Evolutionary conservation across 2,797 vertebrate genomes (phyloP).

Genomic region (Dendrocincla fuliginosa): DNA sequence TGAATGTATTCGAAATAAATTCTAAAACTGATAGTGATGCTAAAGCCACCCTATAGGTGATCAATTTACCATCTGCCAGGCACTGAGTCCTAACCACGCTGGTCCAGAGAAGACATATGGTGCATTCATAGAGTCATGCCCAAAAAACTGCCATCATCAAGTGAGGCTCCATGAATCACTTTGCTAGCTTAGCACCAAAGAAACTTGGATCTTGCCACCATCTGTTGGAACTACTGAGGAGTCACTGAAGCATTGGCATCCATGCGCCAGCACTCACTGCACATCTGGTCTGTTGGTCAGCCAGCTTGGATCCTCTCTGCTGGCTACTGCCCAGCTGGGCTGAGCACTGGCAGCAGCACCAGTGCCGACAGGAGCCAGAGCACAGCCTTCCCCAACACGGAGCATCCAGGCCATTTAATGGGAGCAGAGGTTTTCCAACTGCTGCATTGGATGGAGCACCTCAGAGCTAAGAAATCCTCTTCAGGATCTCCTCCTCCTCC

Average conservation of each 20-base stretch:
- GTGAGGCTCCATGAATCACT: conserved; percentile 69
- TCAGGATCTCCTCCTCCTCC: background rate
- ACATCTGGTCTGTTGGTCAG: conserved; percentile 64
- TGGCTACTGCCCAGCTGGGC: conserved; percentile 59
- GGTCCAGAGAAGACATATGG: conserved; percentile 70
- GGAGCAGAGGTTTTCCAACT: conserved; percentile 5
- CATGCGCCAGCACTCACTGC: conserved; percentile 49
- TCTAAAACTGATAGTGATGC: conserved; percentile 49
- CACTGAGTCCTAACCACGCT: conserved; percentile 52
- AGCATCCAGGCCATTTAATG: background rate
- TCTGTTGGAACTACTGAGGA: conserved; percentile 62
- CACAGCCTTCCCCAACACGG: background rate
- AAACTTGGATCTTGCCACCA: conserved; percentile 64
- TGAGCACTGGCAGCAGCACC: conserved; percentile 48
- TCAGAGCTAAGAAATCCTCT: background rate
- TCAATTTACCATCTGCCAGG: conserved; percentile 67
- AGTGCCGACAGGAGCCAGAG: background rate
- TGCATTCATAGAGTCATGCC: conserved; percentile 65
- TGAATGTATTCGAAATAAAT: conserved; percentile 22
- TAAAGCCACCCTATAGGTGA: conserved; percentile 67
- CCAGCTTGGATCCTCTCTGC: conserved; percentile 58
- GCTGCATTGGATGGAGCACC: background rate
- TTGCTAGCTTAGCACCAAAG: conserved; percentile 70
- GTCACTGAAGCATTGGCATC: conserved; percentile 63
- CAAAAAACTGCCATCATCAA: conserved; percentile 71